Conservation (phyloP, 2,797 vertebrate species). For the Cirrhinus mrigala region DNA sequence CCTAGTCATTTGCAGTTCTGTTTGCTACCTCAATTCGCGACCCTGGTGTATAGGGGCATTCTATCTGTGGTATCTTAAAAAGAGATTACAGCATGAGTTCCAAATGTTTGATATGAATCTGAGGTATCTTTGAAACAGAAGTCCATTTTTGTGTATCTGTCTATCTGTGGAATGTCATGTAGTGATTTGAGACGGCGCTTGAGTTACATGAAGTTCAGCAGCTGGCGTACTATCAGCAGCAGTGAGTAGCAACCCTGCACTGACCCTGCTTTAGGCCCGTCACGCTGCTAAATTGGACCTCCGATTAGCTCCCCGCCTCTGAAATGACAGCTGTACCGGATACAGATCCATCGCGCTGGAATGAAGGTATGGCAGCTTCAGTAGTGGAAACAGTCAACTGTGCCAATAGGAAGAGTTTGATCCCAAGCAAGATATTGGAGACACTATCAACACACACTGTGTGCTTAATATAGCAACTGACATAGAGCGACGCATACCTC, state of each 20-base stretch:
- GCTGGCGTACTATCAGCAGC: slow-evolving; percentile 45
- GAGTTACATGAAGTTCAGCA: slow-evolving; percentile 40
- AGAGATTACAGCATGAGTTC: neutral
- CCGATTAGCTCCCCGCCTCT: slow-evolving; percentile 49
- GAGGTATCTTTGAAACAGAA: slow-evolving; percentile 6
- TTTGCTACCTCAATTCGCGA: neutral
- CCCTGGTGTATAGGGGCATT: neutral
- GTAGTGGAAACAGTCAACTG: slow-evolving; percentile 59
- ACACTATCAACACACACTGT: slow-evolving; percentile 81
- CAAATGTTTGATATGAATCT: neutral
- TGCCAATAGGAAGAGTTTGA: slow-evolving; percentile 84
- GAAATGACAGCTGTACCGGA: slow-evolving; percentile 48
- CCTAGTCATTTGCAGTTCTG: neutral
- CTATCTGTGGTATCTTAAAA: neutral
- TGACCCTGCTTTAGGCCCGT: slow-evolving; percentile 18
- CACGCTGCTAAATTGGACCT: slow-evolving; percentile 37
- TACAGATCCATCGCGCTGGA: slow-evolving; percentile 53
- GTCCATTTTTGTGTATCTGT: slow-evolving; percentile 13
- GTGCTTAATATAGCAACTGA: slow-evolving; percentile 83
- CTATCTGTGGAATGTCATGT: slow-evolving; percentile 2
- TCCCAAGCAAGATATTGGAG: slow-evolving; percentile 80
- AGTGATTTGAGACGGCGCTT: slow-evolving; percentile 11
- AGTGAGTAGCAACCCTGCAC: slow-evolving; percentile 18
- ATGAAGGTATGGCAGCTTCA: slow-evolving; percentile 44
- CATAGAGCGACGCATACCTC: slow-evolving; percentile 77